Base-by-base conservation (phyloP, 1,140 invertebrate species). In the Aethina tumida region DNA sequence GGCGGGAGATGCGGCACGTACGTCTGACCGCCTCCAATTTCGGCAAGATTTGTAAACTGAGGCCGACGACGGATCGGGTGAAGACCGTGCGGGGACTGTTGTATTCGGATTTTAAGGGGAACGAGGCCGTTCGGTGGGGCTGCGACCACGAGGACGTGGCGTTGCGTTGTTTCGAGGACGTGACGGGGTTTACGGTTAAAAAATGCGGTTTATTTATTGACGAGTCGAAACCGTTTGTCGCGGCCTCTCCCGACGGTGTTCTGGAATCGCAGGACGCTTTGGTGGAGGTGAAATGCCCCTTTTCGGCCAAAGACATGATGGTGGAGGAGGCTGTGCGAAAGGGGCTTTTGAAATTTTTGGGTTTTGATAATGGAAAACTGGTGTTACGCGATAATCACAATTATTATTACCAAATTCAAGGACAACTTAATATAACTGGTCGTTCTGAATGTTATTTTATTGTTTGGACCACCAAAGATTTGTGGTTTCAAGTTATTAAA, bases 381-480 rank as follows among this genome's bases (percentile, higher is more conserved):
- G 43, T 24, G 10, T 26, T 55, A 19, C 52, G 53, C 17, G 34
- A 34, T 19, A 34, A 33, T 5, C 47, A 56, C 24, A 44, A 45
- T n/a, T 56, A 50, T 36, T 54, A 53, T 32, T 54, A 50, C 45
- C 53, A 57, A 33, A 41, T 57, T 2, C 55, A 57, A 39, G 55
- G 55, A 7, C 57, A 52, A 32, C 32, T 67, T 7, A 48, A 50
- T 16, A 43, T 67, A 1, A 60, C 59, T 4, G 45, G 50, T 6
- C 28, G 48, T 24, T 31, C 45, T n/a, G 60, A 49, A 44, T 65
- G 64, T 39, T 58, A 65, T 44, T 64, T 66, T 51, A 43, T 59
- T 20, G 49, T 65, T n/a, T 66, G 53, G 53, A 60, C 60, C 1
- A 39, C 45, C n/a, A 44, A 49, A 29, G 53, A 45, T 5, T 31